Conservation (phyloP, 1,140 invertebrate genomes). For the Neelides sp. region DNA sequence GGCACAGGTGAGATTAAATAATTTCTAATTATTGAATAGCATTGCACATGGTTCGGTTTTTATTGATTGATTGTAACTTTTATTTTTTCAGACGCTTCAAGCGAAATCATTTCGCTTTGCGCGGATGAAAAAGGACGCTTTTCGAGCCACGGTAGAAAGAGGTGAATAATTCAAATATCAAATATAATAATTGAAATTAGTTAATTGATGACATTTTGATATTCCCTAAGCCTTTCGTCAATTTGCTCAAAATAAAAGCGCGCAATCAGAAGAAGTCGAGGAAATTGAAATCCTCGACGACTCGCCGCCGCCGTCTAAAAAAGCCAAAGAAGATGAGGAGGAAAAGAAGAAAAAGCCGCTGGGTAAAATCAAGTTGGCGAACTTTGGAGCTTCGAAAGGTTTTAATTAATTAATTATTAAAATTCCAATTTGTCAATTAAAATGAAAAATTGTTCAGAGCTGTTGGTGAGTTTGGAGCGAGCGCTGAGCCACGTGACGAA, state of each 20-base stretch:
- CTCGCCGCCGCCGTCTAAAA: slow-evolving; percentile 9
- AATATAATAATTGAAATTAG: too few relatives aligned
- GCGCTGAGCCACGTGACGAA: slow-evolving; percentile 67
- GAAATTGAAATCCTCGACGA: not conserved
- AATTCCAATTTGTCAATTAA: too few relatives aligned
- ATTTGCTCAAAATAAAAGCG: not conserved
- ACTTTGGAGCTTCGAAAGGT: slow-evolving; percentile 32
- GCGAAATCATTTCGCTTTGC: slow-evolving; percentile 1
- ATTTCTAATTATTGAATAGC: too few relatives aligned
- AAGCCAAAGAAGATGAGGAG: not conserved
- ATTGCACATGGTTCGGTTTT: too few relatives aligned
- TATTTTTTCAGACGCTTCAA: slow-evolving; percentile 12
- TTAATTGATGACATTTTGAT: too few relatives aligned
- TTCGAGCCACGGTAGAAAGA: slow-evolving; percentile 8
- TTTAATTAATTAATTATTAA: too few relatives aligned
- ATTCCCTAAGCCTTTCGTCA: too few relatives aligned
- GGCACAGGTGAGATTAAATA: too few relatives aligned
- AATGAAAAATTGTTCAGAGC: too few relatives aligned
- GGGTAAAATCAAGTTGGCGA: not conserved
- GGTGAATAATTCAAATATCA: slow-evolving; percentile 1
- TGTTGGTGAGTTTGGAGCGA: slow-evolving; percentile 62
- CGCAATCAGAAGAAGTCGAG: not conserved
- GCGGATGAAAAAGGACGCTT: slow-evolving; percentile 12
- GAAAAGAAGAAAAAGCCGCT: slow-evolving; percentile 7
- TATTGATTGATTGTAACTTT: too few relatives aligned